Conservation (phyloP, 2,888 invertebrate genomes). For the Pristionchus exspectatus region DNA sequence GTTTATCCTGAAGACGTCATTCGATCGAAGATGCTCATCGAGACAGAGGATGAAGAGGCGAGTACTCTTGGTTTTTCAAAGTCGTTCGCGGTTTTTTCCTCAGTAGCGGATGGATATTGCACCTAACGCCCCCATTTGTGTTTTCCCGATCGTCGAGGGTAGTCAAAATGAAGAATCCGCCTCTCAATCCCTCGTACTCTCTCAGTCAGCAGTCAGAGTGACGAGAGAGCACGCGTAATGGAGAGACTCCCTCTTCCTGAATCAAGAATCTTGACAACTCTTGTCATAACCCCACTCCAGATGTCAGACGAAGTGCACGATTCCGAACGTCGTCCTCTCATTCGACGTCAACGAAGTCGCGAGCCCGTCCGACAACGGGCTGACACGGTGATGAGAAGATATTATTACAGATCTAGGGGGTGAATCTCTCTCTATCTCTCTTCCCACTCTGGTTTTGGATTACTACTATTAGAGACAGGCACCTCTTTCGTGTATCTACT, state of each 20-base stretch:
- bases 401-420: constrained; percentile 45
- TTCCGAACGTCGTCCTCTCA: not conserved
- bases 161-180: too few species aligned
- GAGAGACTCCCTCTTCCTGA: too few species aligned
- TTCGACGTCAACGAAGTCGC: constrained; percentile 1
- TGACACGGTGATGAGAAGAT: constrained; percentile 35
- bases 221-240: too few species aligned
- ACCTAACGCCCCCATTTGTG: too few species aligned
- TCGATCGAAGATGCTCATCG: constrained; percentile 23
- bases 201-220: too few species aligned
- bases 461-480: too few species aligned
- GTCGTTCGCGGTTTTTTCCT: not conserved
- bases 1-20: constrained; percentile 21
- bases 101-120: too few species aligned
- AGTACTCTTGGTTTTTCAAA: not conserved
- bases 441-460: too few species aligned
- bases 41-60: constrained; percentile 3
- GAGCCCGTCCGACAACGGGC: constrained; percentile 28
- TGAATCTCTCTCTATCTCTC: not conserved
- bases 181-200: too few species aligned
- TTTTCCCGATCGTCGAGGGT: too few species aligned
- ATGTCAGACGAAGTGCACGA: constrained; percentile 1
- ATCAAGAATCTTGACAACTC: too few species aligned
- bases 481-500: too few species aligned
- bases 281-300: not conserved